Conservation (phyloP, 2,113 vertebrate species). For the Chloroceryle aenea region DNA sequence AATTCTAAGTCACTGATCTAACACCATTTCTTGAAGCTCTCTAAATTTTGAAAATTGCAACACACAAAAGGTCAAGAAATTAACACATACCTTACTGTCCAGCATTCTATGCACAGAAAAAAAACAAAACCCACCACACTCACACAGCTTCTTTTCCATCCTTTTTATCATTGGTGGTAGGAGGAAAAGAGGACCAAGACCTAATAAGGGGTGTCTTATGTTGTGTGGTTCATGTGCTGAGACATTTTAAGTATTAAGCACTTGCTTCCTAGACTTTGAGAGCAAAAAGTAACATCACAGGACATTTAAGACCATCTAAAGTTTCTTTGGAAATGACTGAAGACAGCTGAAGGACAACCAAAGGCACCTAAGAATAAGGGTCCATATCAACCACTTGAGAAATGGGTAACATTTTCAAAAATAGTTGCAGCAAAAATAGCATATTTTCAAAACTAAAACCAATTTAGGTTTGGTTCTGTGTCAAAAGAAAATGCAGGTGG, state of each 20-base stretch:
- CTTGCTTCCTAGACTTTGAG: neutral
- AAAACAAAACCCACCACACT: neutral
- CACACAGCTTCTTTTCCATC: neutral
- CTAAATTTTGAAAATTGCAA: neutral
- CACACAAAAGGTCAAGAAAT: neutral
- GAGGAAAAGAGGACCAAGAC: neutral
- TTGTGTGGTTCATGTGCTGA: neutral
- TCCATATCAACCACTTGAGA: neutral
- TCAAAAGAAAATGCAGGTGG: neutral
- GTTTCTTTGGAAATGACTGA: neutral
- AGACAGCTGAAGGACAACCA: neutral
- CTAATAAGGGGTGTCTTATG: neutral
- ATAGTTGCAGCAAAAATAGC: neutral
- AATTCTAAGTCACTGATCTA: neutral
- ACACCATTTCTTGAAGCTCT: neutral
- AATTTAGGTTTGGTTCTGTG: neutral
- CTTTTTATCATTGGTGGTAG: neutral
- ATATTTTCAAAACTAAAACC: neutral
- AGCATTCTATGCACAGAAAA: neutral
- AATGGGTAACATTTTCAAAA: neutral
- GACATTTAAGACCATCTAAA: neutral
- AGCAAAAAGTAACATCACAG: neutral
- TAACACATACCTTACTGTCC: neutral
- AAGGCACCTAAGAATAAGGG: neutral
- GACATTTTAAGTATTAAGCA: neutral